Base-by-base conservation (phyloP, 2,888 invertebrate species). In the Catocala nupta region DNA sequence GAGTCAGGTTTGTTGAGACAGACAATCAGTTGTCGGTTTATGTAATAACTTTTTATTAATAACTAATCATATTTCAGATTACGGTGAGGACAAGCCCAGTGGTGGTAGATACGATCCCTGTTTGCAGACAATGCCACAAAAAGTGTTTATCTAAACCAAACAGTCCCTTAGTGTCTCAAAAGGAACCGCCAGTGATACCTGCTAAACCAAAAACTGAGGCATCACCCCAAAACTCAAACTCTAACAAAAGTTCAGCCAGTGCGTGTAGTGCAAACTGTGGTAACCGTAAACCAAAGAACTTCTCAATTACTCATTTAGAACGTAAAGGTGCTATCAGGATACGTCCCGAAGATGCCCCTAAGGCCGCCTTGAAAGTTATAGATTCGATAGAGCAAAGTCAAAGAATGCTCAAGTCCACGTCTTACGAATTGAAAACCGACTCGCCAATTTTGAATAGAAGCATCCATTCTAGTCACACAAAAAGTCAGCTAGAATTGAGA, bases 111-210 rank as follows among this genome's bases (percentile, higher is more conserved):
- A 96, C 96, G 62, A 95, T 97, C 81, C 95, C 96, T 59, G 96
- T 97, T 59, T 97, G 97, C 90, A 95, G 96, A 73, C 96, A 97
- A 88, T 97, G 97, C 90, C 97, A 97, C 83, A 96, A 96, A 90
- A 96, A 96, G 82, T 97, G 97, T 90, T 95, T 96, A 71, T 95
- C 95, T 7, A 95, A 95, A 81, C 94, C 94, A 67, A 95, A 94
- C 75, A 94, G 93, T 77, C 95, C 94, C 7, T 83, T 93, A 77
- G 82, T 93, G 63, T 91, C 94, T 12, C 93, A 93, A 78, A 93
- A 90, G 82, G 92, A 92, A 79, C 87, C 90, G 16, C 82, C 88
- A 36, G 59, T 84, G 16, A 82, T 85, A 73, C 86, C 87, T 13
- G 72, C 80, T 36, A 92, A 90, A 79, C 84, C 85, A 6, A 93